Conservation (phyloP, 2,113 vertebrate species). For the Xiphias gladius region DNA sequence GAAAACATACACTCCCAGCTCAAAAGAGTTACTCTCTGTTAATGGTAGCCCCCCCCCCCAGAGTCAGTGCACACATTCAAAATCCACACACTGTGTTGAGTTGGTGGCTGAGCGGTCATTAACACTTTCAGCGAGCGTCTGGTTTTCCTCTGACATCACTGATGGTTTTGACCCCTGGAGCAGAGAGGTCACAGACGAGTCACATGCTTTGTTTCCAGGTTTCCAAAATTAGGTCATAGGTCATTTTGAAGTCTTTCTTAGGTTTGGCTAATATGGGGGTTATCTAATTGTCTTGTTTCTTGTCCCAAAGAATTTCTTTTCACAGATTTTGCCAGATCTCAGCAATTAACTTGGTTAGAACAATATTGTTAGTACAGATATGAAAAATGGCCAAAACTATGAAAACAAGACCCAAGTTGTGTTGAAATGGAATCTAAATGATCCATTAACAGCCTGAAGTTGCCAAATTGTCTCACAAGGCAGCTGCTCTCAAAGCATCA, state of each 20-base stretch:
- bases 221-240: too few relatives aligned
- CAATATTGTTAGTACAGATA: background rate
- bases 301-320: background rate
- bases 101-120: constrained; percentile 64
- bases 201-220: constrained; percentile 35
- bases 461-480: background rate
- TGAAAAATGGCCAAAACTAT: background rate
- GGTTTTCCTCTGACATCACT: constrained; percentile 74
- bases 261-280: too few relatives aligned
- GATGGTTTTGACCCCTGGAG: constrained; percentile 75
- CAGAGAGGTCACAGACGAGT: constrained; percentile 46
- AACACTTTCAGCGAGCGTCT: constrained; percentile 70
- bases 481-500: background rate
- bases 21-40: constrained; percentile 34
- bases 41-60: constrained; percentile 19
- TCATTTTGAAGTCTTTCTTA: too few relatives aligned
- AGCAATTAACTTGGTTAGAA: background rate
- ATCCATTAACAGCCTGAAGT: background rate
- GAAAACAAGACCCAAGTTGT: background rate
- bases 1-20: constrained; percentile 38
- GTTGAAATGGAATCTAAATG: background rate
- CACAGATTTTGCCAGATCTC: background rate
- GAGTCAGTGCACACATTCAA: constrained; percentile 25
- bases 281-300: background rate
- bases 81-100: constrained; percentile 34